Evolutionary conservation across 2,888 invertebrate genomes (phyloP), one percentile per base, ranked within the genome.

Genomic region (Diachrysia chrysitis): DNA sequence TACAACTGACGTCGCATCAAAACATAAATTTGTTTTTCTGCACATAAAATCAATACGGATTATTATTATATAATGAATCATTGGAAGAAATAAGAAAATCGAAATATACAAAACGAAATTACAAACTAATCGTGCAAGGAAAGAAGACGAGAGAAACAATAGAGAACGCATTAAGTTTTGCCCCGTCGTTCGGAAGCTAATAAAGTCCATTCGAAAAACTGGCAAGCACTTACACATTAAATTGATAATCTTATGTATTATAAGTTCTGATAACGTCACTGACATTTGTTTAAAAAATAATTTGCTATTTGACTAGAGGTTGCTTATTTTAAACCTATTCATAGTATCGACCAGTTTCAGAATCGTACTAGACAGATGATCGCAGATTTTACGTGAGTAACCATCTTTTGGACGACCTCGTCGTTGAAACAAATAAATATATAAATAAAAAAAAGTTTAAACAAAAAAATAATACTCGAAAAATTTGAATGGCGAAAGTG

Each of bases 201-300:
- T 88, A 92, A 91, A 91, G 86, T 89, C 84, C 81, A 80, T 86
- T 83, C 82, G 76, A 93, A 94, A 93, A 91, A 92, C 88, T 90
- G 93, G 92, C 93, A 93, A 93, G 93, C 90, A 84, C 93, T 94
- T 93, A 94, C 85, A 91, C 85, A 92, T 89, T 92, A 90, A 81
- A 88, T 87, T 87, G 87, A 89, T 91, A 92, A 92, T 90, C 94
- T 94, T 94, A 94, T 83, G 85, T 78, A 89, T 92, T 92, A 91
- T 90, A 89, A 93, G 94, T 91, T 93, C 94, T 83, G 95, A 90
- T 93, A 88, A 91, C 92, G 84, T 86, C 94, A 95, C 95, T 92
- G 92, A 93, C 94, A 95, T 95, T 95, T 95, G 82, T 86, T 87
- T 87, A 86, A 86, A 90, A 86, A 88, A 87, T 83, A 79, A 74